A percentile compares a stretch with the other conserved stretches of the same genome.
phyloP scores from a whole-genome alignment of 1,140 invertebrate species.

The Oppia nitens region DNA sequence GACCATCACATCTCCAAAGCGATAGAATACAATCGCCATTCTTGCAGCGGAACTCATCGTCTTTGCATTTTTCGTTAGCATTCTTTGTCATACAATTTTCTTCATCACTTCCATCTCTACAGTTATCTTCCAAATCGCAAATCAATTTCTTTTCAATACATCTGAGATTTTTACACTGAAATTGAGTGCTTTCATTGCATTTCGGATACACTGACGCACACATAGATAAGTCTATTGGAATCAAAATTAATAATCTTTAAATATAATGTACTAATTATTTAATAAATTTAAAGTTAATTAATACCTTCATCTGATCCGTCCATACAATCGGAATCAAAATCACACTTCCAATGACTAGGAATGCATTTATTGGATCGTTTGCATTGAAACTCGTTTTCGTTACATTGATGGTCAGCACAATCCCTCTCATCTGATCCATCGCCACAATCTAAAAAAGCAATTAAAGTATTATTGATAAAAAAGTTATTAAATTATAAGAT shows the following conservation, averaged over 20 bases:
- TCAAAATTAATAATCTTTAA: no score
- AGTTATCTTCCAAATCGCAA: conserved; percentile 73
- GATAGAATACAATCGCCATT: conserved; percentile 22
- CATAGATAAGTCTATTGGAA: no score
- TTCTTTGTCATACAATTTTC: conserved; percentile 13
- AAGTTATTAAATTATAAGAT: not conserved
- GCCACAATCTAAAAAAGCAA: conserved; percentile 38
- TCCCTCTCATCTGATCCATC: conserved; percentile 51
- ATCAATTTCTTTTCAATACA: conserved; percentile 84
- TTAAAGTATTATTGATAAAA: conserved; percentile 34
- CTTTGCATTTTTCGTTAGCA: conserved; percentile 39
- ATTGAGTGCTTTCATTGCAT: conserved; percentile 68
- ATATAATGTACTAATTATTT: no score
- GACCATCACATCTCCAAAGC: conserved; percentile 24
- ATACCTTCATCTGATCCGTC: conserved; percentile 28
- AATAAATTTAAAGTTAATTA: conserved; percentile 29
- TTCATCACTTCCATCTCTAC: conserved; percentile 31
- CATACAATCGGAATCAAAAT: conserved; percentile 25
- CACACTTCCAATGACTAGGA: conserved; percentile 22
- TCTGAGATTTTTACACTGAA: conserved; percentile 73
- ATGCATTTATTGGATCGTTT: conserved; percentile 47
- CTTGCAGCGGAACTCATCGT: conserved; percentile 23
- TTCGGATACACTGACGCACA: conserved; percentile 77
- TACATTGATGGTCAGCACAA: conserved; percentile 46
- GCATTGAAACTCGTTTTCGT: conserved; percentile 73